Base-by-base conservation (phyloP, 2,888 invertebrate species). In the Anticlea derivata region DNA sequence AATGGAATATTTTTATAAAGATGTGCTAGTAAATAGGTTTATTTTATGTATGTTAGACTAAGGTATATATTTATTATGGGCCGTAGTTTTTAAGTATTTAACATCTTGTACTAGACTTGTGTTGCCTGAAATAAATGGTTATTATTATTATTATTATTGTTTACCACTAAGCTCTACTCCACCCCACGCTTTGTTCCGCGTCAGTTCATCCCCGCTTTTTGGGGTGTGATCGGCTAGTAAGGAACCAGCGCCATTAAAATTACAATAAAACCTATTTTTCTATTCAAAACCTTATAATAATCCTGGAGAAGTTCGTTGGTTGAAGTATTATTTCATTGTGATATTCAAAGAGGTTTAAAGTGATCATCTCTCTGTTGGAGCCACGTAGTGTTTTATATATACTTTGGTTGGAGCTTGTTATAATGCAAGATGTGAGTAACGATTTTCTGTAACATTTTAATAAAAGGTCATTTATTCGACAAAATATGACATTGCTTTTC, bases 201-300 rank as follows among this genome's bases (percentile, higher is more conserved):
- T 73, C 78, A 81, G 68, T 85, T 82, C 83, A 83, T 75, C 76
- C 79, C 79, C 77, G 66, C 61, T 69, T 73, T 76, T 75, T 78
- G 81, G 87, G 88, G 87, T 88, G 87, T 87, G 88, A 84, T 83
- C 85, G 66, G 71, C 66, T 62, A 48, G 38, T 11, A 26, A 35
- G 24, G 72, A 74, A 75, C 71, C 73, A 63, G 65, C 70, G 78
- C 75, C 75, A 77, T 82, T 69, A 80, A 80, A 78, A 77, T 77
- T 75, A 78, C 76, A 78, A 80, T 79, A 80, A 81, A 78, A 68
- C 63, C 66, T 62, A 62, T 59, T 70, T 63, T 70, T 69, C 65
- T 76, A 76, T 75, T 80, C 71, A 77, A 77, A 74, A 68, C 55
- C 61, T 58, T 40, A 54, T 49, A 57, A 58, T 61, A 60, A 44